Conservation (phyloP, 2,113 vertebrate species). For the Tragelaphus scriptus region DNA sequence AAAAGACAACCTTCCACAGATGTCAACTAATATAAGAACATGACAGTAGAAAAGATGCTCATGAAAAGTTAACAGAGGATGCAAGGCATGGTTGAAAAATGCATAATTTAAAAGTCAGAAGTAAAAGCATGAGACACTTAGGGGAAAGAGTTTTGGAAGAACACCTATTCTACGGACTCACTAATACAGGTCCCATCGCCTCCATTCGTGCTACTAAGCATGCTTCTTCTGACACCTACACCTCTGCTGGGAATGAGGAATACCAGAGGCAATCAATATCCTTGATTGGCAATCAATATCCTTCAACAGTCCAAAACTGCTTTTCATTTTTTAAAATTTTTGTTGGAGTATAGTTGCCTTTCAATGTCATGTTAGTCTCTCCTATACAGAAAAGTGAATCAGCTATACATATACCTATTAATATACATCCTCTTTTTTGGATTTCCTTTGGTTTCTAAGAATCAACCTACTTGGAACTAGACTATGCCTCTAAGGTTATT, state of each 20-base stretch:
- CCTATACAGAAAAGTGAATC: background rate
- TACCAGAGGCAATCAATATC: background rate
- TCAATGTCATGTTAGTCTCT: background rate
- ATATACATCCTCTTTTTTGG: background rate
- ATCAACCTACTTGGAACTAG: background rate
- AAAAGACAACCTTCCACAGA: background rate
- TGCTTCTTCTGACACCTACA: background rate
- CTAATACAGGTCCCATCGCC: fast-evolving
- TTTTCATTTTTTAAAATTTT: background rate
- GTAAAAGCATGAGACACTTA: background rate
- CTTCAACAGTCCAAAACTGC: background rate
- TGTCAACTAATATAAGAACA: background rate
- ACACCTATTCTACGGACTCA: background rate
- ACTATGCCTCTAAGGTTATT: background rate
- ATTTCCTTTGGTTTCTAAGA: background rate
- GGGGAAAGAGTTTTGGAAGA: background rate
- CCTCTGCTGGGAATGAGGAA: background rate
- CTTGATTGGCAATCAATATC: background rate
- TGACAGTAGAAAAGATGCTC: background rate
- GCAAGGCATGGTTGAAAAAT: background rate
- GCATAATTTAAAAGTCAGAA: background rate
- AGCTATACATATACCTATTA: background rate
- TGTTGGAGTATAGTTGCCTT: background rate
- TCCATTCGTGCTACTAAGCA: background rate
- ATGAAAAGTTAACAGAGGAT: background rate